These are phyloP conservation scores for Oxycera nigricornis DNA, from an alignment of 2,888 invertebrate species.

Conservation along the genomic window DNA sequence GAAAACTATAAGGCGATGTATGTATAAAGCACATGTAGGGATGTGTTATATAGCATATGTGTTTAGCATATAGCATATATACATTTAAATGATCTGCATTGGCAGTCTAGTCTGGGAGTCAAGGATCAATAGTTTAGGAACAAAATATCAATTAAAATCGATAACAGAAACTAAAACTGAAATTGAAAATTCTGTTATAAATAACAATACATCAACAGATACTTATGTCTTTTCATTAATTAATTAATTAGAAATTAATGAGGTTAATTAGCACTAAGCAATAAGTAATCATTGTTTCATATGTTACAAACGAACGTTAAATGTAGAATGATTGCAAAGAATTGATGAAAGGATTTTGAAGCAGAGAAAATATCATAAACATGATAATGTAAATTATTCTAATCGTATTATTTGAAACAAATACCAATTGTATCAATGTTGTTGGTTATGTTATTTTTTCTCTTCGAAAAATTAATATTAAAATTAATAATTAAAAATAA, in stretches of 20 bases:
- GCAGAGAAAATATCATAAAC: too few species aligned
- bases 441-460: slow-evolving; percentile 43
- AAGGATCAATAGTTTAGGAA: background rate
- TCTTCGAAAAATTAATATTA: slow-evolving; percentile 3
- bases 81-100: background rate
- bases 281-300: slow-evolving; percentile 23
- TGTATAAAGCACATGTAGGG: background rate
- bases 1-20: background rate
- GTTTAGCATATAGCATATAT: background rate
- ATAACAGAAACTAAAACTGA: too few species aligned
- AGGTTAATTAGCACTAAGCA: slow-evolving; percentile 41
- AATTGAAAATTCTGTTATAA: background rate
- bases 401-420: slow-evolving; percentile 23
- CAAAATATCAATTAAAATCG: background rate
- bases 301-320: background rate
- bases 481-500: background rate
- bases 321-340: background rate
- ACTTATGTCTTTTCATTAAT: slow-evolving; percentile 33
- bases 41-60: background rate
- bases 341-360: background rate
- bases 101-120: background rate
- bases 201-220: slow-evolving; percentile 2
- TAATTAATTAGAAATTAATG: slow-evolving; percentile 26
- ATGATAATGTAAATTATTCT: too few species aligned
- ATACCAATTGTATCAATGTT: slow-evolving; percentile 45